A percentile compares a stretch with the other conserved stretches of the same genome.
phyloP scores from a whole-genome alignment of 2,113 vertebrate species.

The Thinocorus orbignyianus region DNA sequence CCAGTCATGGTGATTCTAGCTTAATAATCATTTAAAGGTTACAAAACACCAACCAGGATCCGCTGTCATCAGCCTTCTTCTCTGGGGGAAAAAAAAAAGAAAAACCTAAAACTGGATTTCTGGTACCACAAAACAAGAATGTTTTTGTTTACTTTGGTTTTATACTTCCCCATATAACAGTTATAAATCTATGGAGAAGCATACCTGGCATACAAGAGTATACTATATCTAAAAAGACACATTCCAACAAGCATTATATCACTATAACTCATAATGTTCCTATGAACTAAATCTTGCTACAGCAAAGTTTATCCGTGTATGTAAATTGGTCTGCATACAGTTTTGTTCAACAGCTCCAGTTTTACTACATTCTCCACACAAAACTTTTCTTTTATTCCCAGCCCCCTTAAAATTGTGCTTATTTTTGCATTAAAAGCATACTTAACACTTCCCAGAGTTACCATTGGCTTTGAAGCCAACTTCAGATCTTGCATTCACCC shows the following conservation, averaged over 20 bases:
- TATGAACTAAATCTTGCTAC: neutral
- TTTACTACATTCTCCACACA: neutral
- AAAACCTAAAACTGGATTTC: neutral
- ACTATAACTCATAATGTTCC: neutral
- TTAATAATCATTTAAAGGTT: neutral
- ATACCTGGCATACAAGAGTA: neutral
- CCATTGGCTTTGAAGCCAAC: neutral
- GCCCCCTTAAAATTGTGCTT: neutral
- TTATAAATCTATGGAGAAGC: neutral
- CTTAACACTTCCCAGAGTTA: neutral
- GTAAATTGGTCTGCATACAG: neutral
- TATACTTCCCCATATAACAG: neutral
- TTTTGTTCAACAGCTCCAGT: neutral
- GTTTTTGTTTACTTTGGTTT: neutral
- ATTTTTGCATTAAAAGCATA: neutral
- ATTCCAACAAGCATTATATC: neutral
- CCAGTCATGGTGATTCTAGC: neutral
- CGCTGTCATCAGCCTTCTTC: neutral
- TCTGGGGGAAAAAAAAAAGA: rapidly evolving
- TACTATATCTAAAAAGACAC: neutral
- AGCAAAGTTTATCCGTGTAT: neutral
- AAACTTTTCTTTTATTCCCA: neutral
- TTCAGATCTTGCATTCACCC: neutral
- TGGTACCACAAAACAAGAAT: neutral
- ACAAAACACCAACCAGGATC: neutral